A percentile compares a stretch with the other conserved stretches of the same genome.
Conservation (phyloP, 2,888 invertebrate genomes). For the Agrotis segetum region DNA sequence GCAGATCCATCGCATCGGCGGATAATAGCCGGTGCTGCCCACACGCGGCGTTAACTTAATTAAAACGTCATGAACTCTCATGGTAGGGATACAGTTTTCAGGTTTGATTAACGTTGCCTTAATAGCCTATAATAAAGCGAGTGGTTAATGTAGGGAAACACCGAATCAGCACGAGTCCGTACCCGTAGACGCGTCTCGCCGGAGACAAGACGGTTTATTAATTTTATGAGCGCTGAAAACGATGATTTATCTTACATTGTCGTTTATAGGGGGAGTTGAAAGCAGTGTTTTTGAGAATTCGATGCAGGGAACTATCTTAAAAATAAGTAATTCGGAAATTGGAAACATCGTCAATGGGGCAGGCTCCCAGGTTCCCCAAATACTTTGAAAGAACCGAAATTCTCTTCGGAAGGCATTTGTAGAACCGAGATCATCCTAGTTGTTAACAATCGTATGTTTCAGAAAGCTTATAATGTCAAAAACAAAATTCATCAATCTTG, state of each 20-base stretch:
- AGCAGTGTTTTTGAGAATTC: neutral
- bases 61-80: constrained; percentile 71
- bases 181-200: constrained; percentile 43
- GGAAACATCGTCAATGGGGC: too few species aligned
- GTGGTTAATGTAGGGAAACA: constrained; percentile 34
- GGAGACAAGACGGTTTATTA: constrained; percentile 43
- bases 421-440: too few species aligned
- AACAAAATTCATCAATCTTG: neutral
- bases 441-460: neutral
- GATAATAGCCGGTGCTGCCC: constrained; percentile 70
- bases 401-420: too few species aligned
- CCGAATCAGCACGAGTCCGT: constrained; percentile 24
- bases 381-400: too few species aligned
- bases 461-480: neutral
- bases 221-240: constrained; percentile 36
- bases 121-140: constrained; percentile 28
- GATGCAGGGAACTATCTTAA: neutral
- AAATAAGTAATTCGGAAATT: neutral
- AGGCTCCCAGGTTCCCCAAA: too few species aligned
- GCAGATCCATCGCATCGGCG: constrained; percentile 54
- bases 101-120: constrained; percentile 72
- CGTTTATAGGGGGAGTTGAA: neutral
- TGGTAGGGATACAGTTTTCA: constrained; percentile 70
- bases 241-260: constrained; percentile 25
- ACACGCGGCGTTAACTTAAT: constrained; percentile 77